A percentile compares a stretch with the other conserved stretches of the same genome.
These are phyloP conservation scores for Odontamblyopus lacepedii DNA, from an alignment of 2,797 vertebrate genomes.

Conservation along the genomic window DNA sequence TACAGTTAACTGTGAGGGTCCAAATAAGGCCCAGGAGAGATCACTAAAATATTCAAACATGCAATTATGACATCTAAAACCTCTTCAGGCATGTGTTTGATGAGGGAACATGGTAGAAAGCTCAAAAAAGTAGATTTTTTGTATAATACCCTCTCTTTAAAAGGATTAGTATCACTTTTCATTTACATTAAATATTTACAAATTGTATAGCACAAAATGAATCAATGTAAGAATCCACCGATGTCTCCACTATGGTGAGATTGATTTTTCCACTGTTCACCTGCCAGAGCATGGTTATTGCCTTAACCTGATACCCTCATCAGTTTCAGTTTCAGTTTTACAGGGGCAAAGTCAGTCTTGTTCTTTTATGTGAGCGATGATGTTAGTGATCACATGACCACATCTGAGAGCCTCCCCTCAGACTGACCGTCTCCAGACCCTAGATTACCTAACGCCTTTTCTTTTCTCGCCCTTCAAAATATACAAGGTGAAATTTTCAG, in stretches of 20 bases:
- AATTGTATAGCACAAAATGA: too few species aligned
- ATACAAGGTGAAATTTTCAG: not conserved
- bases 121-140: too few species aligned
- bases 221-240: not conserved
- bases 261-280: not conserved
- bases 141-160: too few species aligned
- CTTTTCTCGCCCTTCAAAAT: not conserved
- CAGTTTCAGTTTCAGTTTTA: too few species aligned
- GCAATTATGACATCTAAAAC: too few species aligned
- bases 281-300: not conserved
- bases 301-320: not conserved
- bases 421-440: slow-evolving; percentile 10
- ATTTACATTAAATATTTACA: too few species aligned
- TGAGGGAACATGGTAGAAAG: too few species aligned
- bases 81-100: too few species aligned
- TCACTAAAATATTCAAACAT: too few species aligned
- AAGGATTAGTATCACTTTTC: too few species aligned
- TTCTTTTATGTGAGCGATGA: slow-evolving; percentile 1
- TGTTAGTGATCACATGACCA: slow-evolving; percentile 7
- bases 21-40: too few species aligned
- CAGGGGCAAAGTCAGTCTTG: not conserved
- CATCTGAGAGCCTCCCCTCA: not conserved
- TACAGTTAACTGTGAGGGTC: too few species aligned
- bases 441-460: not conserved
- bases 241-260: not conserved